A percentile compares a stretch with the other conserved stretches of the same genome.
phyloP scores from a whole-genome alignment of 2,113 vertebrate species.

The Vidua chalybeata region DNA sequence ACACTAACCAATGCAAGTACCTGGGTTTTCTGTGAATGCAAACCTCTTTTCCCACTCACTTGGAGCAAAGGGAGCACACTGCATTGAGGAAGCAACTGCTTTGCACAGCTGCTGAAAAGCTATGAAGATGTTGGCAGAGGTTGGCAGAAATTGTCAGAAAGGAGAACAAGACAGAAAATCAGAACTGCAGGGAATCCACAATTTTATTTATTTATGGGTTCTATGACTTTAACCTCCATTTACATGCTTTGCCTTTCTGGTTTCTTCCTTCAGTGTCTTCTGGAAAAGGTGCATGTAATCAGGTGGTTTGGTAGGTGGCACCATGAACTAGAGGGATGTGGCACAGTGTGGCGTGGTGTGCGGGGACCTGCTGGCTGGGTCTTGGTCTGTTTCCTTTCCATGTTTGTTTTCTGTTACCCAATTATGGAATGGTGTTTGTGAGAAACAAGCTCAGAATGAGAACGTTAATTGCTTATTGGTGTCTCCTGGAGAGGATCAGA shows the following conservation, averaged over 20 bases:
- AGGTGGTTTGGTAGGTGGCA: neutral
- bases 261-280: neutral
- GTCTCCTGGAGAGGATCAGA: neutral
- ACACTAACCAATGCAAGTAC: neutral
- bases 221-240: neutral
- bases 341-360: too few species aligned
- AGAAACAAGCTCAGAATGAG: neutral
- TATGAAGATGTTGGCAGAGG: rapidly evolving
- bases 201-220: neutral
- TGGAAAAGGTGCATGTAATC: neutral
- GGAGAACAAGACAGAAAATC: neutral
- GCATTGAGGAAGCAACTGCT: neutral
- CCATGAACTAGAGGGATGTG: neutral
- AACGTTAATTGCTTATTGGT: neutral
- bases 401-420: neutral
- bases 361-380: neutral
- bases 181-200: neutral
- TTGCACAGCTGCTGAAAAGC: neutral
- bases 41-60: neutral
- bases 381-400: neutral
- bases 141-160: neutral
- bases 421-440: neutral
- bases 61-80: neutral
- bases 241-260: neutral
- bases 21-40: neutral